Evolutionary conservation across 2,888 invertebrate species (phyloP).

Genomic region (Galerucella calmariensis): DNA sequence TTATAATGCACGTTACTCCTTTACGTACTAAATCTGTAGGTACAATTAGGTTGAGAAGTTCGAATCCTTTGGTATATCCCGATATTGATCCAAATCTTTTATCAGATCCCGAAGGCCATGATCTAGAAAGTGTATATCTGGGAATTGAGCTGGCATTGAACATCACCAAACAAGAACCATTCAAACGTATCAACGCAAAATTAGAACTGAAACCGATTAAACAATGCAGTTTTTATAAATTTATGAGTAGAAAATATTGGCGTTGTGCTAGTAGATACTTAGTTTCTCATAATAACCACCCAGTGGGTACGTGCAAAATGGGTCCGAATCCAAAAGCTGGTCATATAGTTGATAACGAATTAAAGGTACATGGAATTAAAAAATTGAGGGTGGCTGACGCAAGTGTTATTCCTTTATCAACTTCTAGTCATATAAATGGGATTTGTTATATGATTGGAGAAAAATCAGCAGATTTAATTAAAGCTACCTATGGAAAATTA

Average conservation of each 20-base stretch:
- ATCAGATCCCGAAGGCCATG: conserved; percentile 63
- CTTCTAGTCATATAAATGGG: conserved; percentile 41
- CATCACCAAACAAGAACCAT: conserved; percentile 67
- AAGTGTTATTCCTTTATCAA: conserved; percentile 41
- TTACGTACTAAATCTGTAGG: conserved; percentile 65
- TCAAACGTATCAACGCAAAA: conserved; percentile 67
- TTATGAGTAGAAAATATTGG: conserved; percentile 75
- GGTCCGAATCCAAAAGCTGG: conserved; percentile 37
- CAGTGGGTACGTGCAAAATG: conserved; percentile 41
- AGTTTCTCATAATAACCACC: conserved; percentile 37
- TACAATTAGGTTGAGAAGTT: conserved; percentile 66
- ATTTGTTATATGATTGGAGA: conserved; percentile 44
- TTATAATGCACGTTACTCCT: conserved; percentile 51
- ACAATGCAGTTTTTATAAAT: conserved; percentile 64
- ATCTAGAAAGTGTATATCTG: conserved; percentile 68
- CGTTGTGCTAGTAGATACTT: conserved; percentile 68
- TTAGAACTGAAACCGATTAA: conserved; percentile 41
- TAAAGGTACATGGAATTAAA: conserved; percentile 35
- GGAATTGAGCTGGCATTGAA: conserved; percentile 63
- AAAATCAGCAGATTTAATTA: conserved; percentile 38
- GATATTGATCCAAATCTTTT: conserved; percentile 77
- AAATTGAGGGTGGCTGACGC: conserved; percentile 37
- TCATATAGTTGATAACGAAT: conserved; percentile 32
- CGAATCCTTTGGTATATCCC: conserved; percentile 61
- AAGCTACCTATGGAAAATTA: conserved; percentile 8